phyloP scores from a whole-genome alignment of 2,888 invertebrate species.

The Lamproptera curius region DNA sequence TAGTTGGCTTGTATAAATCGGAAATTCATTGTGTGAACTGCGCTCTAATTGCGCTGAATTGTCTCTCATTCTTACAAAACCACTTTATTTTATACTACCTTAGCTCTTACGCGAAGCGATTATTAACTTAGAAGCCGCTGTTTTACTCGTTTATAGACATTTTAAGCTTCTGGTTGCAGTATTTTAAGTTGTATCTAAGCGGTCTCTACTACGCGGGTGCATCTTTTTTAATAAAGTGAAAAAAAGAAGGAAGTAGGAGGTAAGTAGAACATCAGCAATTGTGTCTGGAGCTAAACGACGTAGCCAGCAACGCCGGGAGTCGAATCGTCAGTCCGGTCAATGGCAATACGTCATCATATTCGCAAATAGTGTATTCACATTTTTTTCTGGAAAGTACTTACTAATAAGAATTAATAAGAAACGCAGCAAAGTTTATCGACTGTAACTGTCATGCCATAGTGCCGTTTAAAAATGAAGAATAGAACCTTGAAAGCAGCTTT shows the following conservation, averaged over 20 bases:
- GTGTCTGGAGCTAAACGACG: conserved; percentile 70
- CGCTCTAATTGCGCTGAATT: conserved; percentile 61
- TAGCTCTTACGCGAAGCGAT: conserved; percentile 70
- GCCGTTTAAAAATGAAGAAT: conserved; percentile 77
- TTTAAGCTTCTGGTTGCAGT: conserved; percentile 69
- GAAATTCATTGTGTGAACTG: conserved; percentile 61
- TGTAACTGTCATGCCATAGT: conserved; percentile 78
- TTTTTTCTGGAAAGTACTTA: conserved; percentile 64
- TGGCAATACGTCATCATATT: conserved; percentile 58
- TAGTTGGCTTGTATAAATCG: conserved; percentile 51
- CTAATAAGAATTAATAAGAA: conserved; percentile 75
- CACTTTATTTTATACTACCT: conserved; percentile 50
- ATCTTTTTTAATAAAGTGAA: conserved; percentile 69
- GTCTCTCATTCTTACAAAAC: conserved; percentile 45
- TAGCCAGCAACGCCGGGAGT: conserved; percentile 62
- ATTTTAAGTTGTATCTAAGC: conserved; percentile 64
- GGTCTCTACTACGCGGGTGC: conserved; percentile 70
- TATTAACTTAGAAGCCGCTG: conserved; percentile 61
- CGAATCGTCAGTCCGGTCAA: conserved; percentile 56
- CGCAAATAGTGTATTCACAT: conserved; percentile 74
- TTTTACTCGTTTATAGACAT: conserved; percentile 47
- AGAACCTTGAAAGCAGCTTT: conserved; percentile 77
- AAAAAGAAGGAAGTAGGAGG: conserved; percentile 71
- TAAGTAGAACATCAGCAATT: conserved; percentile 68
- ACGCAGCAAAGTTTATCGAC: conserved; percentile 76